Evolutionary conservation across 2,888 invertebrate species (phyloP), one percentile per base, ranked within the genome.

Genomic region (Mythimna vitellina): DNA sequence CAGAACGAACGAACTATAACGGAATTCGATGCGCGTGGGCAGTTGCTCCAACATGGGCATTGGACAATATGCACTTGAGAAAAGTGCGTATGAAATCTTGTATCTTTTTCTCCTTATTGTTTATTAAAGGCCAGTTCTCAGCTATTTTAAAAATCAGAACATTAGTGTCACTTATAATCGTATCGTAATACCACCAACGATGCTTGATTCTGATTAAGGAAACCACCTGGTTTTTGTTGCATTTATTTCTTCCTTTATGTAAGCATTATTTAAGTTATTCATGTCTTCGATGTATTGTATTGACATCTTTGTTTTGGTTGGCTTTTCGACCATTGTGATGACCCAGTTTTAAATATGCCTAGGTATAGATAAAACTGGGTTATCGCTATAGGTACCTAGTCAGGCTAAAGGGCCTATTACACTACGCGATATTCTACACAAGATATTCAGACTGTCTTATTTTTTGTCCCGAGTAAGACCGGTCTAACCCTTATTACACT

Each of bases 11-110:
- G 14, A 38, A 62, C 7, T 58, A 66, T 84, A 84, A 84, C 83
- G 83, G 83, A 76, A 85, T 80, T 58, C 46, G 54, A 64, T 80
- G 83, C 68, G 83, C 80, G 83, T 83, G 83, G 83, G 83, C 58
- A 70, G 76, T 58, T 20, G 65, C 57, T 64, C 73, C 61, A 70
- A 73, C 79, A 82, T 57, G 82, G 58, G 14, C 69, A 60, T 42
- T 17, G 38, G 53, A 81, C 71, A 35, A 78, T 73, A 68, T 66
- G 64, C 63, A 76, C 77, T 81, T 60, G 60, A 64, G 62, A 75
- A 75, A 75, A 69, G 20, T 54, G 69, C 32, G 42, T 62, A 65
- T 57, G 9, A 61, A 72, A 65, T 79, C 25, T 65, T 46, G 78
- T 51, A 8, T 65, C 60, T 57, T 69, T 68, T 53, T 20, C 9